Evolutionary conservation across 2,797 vertebrate species (phyloP), one percentile per base, ranked within the genome.

Genomic region (Amblyopsis hoosieri): DNA sequence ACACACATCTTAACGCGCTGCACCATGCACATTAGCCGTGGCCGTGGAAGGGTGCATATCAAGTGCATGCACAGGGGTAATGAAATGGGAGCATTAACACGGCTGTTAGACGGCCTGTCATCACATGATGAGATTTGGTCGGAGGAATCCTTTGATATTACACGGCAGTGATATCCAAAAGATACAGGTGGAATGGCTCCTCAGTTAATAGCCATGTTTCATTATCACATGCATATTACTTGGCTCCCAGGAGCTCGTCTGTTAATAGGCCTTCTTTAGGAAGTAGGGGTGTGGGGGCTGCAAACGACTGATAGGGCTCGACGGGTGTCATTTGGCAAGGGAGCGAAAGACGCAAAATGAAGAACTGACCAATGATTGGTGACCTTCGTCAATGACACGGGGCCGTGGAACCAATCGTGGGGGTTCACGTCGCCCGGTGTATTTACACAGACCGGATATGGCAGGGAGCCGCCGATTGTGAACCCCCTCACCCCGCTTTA

Each of bases 401-500:
- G 76, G 71, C 67, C 51, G 73, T 68, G 60, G n/a, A 72, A 82
- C 81, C 87, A 87, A 78, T 79, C 84, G 71, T 29, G 45, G 64
- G 31, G 19, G 66, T 61, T 69, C 82, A 85, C 85, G 84, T 91
- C 86, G 65, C 54, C 62, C 69, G 76, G 76, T 89, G 90, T 94
- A 93, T 93, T 93, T 93, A 93, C 92, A 92, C 87, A 91, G 80
- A 86, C 84, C 8, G 57, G 85, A 92, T 91, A 91, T 74, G 84
- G 87, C 85, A 76, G 88, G 23, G 83, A 92, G 4, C 37, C 59
- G 76, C 76, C 91, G 86, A 84, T 77, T 80, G 90, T 95, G 95
- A 97, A 96, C 95, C 93, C 84, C 91, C 90, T 95, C 95, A 96
- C 93, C 95, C 94, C 92, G 90, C 93, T 96, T 95, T 95, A 96